phyloP scores from a whole-genome alignment of 1,140 invertebrate genomes.

The Hesperophylax magnus region DNA sequence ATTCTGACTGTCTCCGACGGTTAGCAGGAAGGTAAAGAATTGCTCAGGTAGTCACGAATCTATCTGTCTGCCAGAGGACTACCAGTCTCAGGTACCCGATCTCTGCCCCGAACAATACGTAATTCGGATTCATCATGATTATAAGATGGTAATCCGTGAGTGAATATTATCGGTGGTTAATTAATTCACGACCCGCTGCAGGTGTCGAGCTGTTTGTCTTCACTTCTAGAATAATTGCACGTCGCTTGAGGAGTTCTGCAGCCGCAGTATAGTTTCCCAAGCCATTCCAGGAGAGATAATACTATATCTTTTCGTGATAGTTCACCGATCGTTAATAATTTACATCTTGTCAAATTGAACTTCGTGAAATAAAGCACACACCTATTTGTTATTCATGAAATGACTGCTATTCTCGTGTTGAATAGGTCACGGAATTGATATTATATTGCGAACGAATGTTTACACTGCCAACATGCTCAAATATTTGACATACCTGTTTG shows the following conservation, averaged over 20 bases:
- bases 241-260: neutral
- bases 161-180: constrained; percentile 27
- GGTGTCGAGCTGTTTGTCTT: neutral
- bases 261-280: neutral
- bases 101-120: neutral
- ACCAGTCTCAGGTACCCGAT: neutral
- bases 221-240: neutral
- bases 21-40: neutral
- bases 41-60: neutral
- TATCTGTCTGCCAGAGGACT: too few relatives aligned
- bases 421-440: too few relatives aligned
- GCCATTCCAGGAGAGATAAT: neutral
- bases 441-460: too few relatives aligned
- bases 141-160: constrained; percentile 27
- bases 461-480: too few relatives aligned
- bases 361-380: neutral
- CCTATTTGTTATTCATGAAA: too few relatives aligned
- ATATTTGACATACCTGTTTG: too few relatives aligned
- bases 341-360: neutral
- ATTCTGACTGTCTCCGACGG: neutral
- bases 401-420: too few relatives aligned
- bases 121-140: neutral
- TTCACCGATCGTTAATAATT: neutral
- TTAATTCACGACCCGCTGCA: neutral
- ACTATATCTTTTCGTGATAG: neutral